A percentile compares a stretch with the other conserved stretches of the same genome.
Evolutionary conservation across 1,140 invertebrate genomes (phyloP).

Genomic region (Aphis craccivora): DNA sequence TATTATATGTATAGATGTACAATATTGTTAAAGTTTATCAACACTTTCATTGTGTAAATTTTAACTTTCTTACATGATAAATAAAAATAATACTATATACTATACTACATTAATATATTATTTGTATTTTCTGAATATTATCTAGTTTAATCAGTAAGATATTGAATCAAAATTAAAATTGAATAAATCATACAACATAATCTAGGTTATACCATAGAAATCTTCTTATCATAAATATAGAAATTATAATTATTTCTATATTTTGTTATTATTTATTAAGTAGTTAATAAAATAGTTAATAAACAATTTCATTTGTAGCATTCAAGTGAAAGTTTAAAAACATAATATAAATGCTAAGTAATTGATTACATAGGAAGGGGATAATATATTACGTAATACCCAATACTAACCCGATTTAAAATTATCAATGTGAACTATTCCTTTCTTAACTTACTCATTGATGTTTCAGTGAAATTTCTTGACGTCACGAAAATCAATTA

Average conservation of each 20-base stretch:
- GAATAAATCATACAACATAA: not conserved
- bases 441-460: not conserved
- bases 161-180: not conserved
- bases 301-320: not conserved
- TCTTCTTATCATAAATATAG: not conserved
- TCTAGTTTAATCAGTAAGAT: not conserved
- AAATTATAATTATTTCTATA: not conserved
- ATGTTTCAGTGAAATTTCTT: not conserved
- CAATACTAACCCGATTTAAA: not conserved
- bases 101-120: not conserved
- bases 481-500: not conserved
- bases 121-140: not conserved
- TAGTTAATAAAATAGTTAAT: constrained; percentile 6
- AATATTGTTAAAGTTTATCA: not conserved
- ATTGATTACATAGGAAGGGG: not conserved
- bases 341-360: not conserved
- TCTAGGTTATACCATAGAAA: not conserved
- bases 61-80: too few species aligned
- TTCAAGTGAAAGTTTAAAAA: not conserved
- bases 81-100: too few species aligned
- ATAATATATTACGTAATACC: not conserved
- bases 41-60: not conserved
- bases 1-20: not conserved
- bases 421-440: not conserved
- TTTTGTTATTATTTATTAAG: not conserved